Evolutionary conservation across 2,797 vertebrate genomes (phyloP).

Genomic region (Tarsius wallacei): DNA sequence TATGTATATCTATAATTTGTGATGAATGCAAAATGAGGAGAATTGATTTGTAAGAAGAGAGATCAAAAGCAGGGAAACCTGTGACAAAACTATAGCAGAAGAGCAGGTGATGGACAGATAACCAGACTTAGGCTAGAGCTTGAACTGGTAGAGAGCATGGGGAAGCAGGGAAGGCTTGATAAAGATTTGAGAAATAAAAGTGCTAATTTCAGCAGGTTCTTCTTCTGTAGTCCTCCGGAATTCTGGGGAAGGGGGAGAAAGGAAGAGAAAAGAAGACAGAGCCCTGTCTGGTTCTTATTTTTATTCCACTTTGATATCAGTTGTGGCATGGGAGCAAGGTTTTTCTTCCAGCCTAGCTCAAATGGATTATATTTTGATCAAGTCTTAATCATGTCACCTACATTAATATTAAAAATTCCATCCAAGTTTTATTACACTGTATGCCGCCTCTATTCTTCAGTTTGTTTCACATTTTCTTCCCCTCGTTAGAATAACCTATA

Average conservation of each 20-base stretch:
- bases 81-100: neutral
- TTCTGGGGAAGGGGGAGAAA: neutral
- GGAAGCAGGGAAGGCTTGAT: neutral
- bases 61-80: neutral
- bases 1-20: neutral
- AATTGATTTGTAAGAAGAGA: neutral
- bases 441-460: neutral
- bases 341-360: neutral
- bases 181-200: neutral
- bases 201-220: neutral
- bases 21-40: neutral
- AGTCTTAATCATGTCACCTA: neutral
- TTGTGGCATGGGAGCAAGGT: neutral
- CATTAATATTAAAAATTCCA: slow-evolving; percentile 1
- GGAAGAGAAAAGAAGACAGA: neutral
- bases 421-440: neutral
- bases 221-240: neutral
- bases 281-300: neutral
- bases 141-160: neutral
- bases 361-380: slow-evolving; percentile 52
- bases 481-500: slow-evolving; percentile 5
- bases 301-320: slow-evolving; percentile 3
- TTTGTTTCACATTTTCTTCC: slow-evolving; percentile 7
- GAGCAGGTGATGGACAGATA: neutral
- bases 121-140: neutral